Base-by-base conservation (phyloP, 2,797 vertebrate species). In the Threskiornis aethiopicus region DNA sequence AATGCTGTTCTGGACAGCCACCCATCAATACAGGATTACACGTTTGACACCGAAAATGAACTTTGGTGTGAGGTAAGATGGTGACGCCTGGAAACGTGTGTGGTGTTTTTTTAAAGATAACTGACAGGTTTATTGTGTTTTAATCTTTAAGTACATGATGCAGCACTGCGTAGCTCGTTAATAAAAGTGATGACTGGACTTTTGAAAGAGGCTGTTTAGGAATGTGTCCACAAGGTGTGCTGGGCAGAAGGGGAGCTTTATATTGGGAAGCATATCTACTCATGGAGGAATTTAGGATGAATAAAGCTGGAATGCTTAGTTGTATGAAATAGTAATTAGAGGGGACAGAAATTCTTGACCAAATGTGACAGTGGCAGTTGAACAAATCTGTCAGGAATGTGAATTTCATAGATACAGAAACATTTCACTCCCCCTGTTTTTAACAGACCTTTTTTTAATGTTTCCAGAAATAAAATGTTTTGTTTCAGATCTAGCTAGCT, bases 61-160 rank as follows among this genome's bases (percentile, higher is more conserved):
- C 98, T 99, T 16, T 99, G 99, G 99, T 99, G 99, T 97, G 98
- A 99, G 99, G 99, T 99, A 75, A 96, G 98, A 18, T 42, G 62
- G 7, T 35, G 31, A 8, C 18, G 33, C 47, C 59, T 72, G 77
- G 33, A 75, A 51, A 39, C 33, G 5, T 24, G 41, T 20, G 25
- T 54, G 52, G 14, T 41, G 37, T 39, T 57, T 58, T 35, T 35
- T 58, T 25, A 11, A 31, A 59, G 57, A 35, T 37, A 59, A 37
- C 35, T 37, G 7, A 39, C 21, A 35, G 5, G 5, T 54, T 86
- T 87, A 9, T 51, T 59, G 17, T 70, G 13, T 20, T 87, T 81
- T 49, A 39, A 19, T 80, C 8, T 83, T 55, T 28, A 52, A 73
- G 17, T 70, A 5, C 17, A 2, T 29, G n/a, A 15, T 66, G 52